Conservation (phyloP, 1,140 invertebrate genomes). For the Calliphora vicina region DNA sequence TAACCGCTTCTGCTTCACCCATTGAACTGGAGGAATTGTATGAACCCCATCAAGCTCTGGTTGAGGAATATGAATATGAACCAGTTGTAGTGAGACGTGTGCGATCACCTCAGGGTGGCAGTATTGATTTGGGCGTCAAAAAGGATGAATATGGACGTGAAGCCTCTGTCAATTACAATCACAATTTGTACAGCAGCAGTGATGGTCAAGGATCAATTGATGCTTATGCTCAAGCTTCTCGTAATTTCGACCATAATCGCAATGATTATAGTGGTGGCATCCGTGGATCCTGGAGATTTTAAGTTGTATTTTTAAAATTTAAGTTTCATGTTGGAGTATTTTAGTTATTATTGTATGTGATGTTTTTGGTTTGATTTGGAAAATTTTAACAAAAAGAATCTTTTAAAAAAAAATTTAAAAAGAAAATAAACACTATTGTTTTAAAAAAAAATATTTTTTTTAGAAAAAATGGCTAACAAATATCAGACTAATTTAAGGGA, state of each 20-base stretch:
- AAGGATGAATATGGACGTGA: constrained; percentile 15
- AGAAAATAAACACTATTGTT: no score
- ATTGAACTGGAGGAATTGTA: neutral
- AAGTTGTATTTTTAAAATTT: neutral
- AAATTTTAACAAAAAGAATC: no score
- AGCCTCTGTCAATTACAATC: constrained; percentile 24
- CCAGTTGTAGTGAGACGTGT: neutral
- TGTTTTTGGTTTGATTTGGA: no score
- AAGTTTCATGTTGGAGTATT: no score
- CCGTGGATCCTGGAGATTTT: neutral
- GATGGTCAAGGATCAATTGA: constrained; percentile 7
- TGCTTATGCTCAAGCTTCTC: constrained; percentile 22
- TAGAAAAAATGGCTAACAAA: no score
- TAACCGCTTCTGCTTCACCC: neutral
- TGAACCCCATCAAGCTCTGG: neutral
- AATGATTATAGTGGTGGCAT: constrained; percentile 25
- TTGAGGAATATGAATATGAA: constrained; percentile 3
- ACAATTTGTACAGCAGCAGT: constrained; percentile 22
- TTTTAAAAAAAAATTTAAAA: no score
- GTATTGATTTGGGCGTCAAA: neutral
- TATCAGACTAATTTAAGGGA: no score
- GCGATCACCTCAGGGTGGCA: neutral
- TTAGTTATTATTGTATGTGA: no score
- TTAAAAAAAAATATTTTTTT: no score
- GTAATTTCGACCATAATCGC: constrained; percentile 28